Evolutionary conservation across 2,797 vertebrate species (phyloP), one percentile per base, ranked within the genome.

Genomic region (Aldrovandia affinis): DNA sequence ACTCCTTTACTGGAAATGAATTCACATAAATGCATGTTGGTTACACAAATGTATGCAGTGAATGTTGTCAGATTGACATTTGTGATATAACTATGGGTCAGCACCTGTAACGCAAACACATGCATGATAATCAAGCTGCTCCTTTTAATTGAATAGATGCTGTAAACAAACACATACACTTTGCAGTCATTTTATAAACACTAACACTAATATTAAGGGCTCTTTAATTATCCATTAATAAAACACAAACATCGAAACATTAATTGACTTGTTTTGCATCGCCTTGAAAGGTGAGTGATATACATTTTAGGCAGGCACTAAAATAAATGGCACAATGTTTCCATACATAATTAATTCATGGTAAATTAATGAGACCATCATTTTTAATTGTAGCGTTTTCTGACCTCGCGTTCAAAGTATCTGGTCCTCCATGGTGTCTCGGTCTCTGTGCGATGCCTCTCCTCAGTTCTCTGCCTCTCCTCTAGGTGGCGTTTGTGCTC

Each of bases 401-500:
- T 92, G 91, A 98, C 98, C 93, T 99, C 97, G 91, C 94, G 97
- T 65, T 96, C 91, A 77, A 99, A 99, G 88, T 98, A 97, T 88
- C 96, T 97, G 83, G 98, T 98, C 90, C 96, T 95, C 98, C 98
- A 99, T 0, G 94, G 85, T 0, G 96, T 96, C 86, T 97, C 96
- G 0, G 96, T 97, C 92, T 99, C 98, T 0, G 88, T 90, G 0
- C 98, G 97, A 88, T 96, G 96, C 63, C 98, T 94, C 92, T 98
- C 97, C 88, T 99, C 98, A 0, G 95, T 94, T 88, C 98, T 93
- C 94, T 99, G 98, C 42, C 95, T 91, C 80, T 99, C 98, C 86
- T 99, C 98, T 70, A 99, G 96, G 47, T 96, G 91, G 85, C 96
- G 93, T 88, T 99, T 99, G 94, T 99, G 98, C 88, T 99, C 98